Evolutionary conservation across 2,797 vertebrate species (phyloP).

Genomic region (Eidolon dupreanum): DNA sequence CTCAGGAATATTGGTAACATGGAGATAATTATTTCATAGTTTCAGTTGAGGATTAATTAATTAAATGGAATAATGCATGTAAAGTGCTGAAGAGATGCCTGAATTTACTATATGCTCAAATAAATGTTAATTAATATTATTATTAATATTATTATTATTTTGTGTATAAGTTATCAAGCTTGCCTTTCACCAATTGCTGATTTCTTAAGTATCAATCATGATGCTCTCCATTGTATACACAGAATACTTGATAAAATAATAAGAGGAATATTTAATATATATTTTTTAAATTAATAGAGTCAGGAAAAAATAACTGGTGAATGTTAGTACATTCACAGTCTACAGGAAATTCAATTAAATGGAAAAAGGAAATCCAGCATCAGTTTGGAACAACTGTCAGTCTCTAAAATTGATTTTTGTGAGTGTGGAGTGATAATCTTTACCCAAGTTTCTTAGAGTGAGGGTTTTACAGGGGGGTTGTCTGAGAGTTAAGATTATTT

Average conservation of each 20-base stretch:
- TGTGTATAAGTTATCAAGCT: neutral
- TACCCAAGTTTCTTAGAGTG: neutral
- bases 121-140: neutral
- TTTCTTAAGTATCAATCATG: slow-evolving; percentile 10
- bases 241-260: slow-evolving; percentile 23
- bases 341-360: slow-evolving; percentile 39
- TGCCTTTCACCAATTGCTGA: neutral
- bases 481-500: slow-evolving; percentile 45
- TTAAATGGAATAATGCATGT: neutral
- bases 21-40: neutral
- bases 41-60: neutral
- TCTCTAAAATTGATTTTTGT: slow-evolving; percentile 11
- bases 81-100: neutral
- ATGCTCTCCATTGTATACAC: neutral
- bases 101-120: neutral
- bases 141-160: slow-evolving; percentile 3
- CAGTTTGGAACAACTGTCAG: slow-evolving; percentile 31
- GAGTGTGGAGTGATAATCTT: neutral
- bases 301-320: slow-evolving; percentile 42
- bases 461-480: slow-evolving; percentile 16
- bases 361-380: slow-evolving; percentile 42
- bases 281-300: neutral
- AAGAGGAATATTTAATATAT: neutral
- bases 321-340: slow-evolving; percentile 15
- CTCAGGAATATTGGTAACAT: neutral